A percentile compares a stretch with the other conserved stretches of the same genome.
These are phyloP conservation scores for Caenorhabditis brenneri DNA, from an alignment of 1,140 invertebrate genomes.

Conservation along the genomic window DNA sequence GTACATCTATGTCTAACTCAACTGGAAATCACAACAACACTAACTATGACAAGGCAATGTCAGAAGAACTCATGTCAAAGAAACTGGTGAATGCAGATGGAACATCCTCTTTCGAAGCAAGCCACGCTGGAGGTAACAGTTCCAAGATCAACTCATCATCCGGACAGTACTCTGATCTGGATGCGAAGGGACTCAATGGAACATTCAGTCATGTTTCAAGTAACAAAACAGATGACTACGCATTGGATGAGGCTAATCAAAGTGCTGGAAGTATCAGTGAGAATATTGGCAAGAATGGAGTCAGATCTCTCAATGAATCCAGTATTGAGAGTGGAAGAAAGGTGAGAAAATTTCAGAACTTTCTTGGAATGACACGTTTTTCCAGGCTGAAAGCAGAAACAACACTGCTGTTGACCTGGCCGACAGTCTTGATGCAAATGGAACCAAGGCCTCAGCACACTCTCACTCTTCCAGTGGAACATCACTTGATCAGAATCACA, in stretches of 20 bases:
- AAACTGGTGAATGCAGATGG: constrained; percentile 1
- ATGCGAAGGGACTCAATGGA: neutral
- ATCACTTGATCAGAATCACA: constrained; percentile 6
- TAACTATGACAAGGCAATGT: neutral
- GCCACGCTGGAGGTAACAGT: constrained; percentile 15
- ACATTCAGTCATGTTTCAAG: neutral
- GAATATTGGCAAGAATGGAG: constrained; percentile 28
- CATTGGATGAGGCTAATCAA: constrained; percentile 24
- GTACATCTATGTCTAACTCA: neutral
- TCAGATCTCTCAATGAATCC: constrained; percentile 8
- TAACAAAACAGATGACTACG: neutral
- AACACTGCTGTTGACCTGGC: neutral
- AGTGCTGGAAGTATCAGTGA: constrained; percentile 33
- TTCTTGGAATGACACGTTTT: neutral
- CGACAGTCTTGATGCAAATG: neutral
- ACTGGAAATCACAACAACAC: constrained; percentile 1
- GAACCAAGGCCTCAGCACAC: neutral
- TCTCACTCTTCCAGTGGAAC: neutral
- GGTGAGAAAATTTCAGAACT: neutral
- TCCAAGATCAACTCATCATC: neutral
- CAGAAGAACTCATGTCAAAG: neutral
- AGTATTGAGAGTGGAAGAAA: constrained; percentile 36
- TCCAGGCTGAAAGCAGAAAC: constrained; percentile 9
- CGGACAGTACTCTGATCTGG: neutral
- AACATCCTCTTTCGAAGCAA: neutral